A percentile compares a stretch with the other conserved stretches of the same genome.
phyloP scores from a whole-genome alignment of 2,113 vertebrate species.

The Ageneiosus marmoratus region DNA sequence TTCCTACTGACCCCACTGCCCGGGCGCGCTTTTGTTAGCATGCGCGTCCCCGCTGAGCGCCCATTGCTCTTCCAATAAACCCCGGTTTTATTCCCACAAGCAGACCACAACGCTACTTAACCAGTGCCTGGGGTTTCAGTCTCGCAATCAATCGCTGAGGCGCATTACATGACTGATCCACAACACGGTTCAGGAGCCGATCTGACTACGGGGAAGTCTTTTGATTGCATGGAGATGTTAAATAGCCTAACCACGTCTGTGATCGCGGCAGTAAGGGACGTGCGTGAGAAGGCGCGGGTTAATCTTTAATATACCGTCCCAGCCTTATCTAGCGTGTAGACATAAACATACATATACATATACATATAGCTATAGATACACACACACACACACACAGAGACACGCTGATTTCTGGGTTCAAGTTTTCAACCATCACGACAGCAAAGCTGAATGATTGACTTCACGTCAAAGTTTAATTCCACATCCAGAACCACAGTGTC shows the following conservation, averaged over 20 bases:
- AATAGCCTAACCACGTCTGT: not conserved
- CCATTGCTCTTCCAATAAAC: conserved; percentile 35
- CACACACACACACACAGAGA: not conserved
- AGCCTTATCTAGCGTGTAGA: conserved; percentile 6
- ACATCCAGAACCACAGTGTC: not conserved
- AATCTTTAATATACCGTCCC: conserved; percentile 50
- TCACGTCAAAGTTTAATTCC: conserved; percentile 5
- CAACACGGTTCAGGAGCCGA: not conserved
- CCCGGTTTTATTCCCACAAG: conserved; percentile 44
- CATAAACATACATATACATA: no score
- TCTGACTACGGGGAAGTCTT: not conserved
- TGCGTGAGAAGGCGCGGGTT: conserved; percentile 37
- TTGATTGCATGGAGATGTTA: not conserved
- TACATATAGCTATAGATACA: no score
- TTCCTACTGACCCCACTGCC: conserved; percentile 27
- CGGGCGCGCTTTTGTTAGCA: conserved; percentile 52
- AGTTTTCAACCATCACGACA: conserved; percentile 33
- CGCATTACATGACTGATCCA: not conserved
- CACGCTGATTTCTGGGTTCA: conserved; percentile 21
- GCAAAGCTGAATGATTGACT: not conserved
- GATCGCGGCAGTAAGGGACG: conserved; percentile 4
- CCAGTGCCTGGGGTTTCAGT: conserved; percentile 8
- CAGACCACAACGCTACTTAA: conserved; percentile 43
- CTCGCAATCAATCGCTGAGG: not conserved
- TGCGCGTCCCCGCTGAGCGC: conserved; percentile 42